phyloP scores from a whole-genome alignment of 2,113 vertebrate species.

The Esox niger region DNA sequence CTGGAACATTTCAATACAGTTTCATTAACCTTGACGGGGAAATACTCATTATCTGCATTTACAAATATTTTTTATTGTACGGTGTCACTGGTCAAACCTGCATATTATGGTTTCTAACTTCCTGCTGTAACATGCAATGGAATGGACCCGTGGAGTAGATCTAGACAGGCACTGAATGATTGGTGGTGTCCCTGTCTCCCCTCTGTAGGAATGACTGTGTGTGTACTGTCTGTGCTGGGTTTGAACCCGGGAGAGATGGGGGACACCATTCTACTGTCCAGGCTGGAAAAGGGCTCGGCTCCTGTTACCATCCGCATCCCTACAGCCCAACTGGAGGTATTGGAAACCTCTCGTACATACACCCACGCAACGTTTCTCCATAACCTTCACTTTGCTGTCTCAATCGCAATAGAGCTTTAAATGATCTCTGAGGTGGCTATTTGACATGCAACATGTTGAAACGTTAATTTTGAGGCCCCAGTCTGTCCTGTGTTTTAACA shows the following conservation, averaged over 20 bases:
- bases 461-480: neutral
- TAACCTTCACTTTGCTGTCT: neutral
- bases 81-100: neutral
- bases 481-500: slow-evolving; percentile 39
- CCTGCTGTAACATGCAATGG: neutral
- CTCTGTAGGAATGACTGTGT: slow-evolving; percentile 78
- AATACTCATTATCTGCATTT: no score
- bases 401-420: neutral
- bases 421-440: neutral
- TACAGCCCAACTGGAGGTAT: slow-evolving; percentile 73
- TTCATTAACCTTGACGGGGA: no score
- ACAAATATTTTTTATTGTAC: no score
- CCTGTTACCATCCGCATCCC: slow-evolving; percentile 81
- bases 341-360: neutral
- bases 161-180: neutral
- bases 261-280: slow-evolving; percentile 77
- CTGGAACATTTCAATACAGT: neutral
- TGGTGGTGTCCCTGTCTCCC: neutral
- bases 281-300: slow-evolving; percentile 71
- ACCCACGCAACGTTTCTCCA: no score
- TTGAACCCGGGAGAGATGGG: slow-evolving; percentile 67
- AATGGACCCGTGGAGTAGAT: neutral
- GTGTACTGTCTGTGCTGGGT: slow-evolving; percentile 75
- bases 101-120: neutral
- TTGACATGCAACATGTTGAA: neutral